phyloP scores from a whole-genome alignment of 2,888 invertebrate genomes.

The Drosophila fulvimacula region DNA sequence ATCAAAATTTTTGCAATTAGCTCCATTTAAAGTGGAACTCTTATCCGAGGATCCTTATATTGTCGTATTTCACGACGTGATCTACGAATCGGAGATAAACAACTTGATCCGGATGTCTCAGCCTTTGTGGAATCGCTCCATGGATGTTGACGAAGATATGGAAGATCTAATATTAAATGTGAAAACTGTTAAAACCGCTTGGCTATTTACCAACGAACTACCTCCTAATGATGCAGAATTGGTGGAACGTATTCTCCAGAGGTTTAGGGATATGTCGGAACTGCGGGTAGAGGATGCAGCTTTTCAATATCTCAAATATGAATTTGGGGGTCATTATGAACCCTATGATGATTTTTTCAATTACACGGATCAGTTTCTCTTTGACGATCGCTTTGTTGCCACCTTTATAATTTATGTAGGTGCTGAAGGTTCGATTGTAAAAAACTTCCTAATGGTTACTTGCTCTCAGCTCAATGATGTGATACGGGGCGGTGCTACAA shows the following conservation, averaged over 20 bases:
- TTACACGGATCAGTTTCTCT: rapidly evolving
- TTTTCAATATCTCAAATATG: slow-evolving; percentile 38
- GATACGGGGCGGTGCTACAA: slow-evolving; percentile 22
- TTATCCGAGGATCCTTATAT: slow-evolving; percentile 46
- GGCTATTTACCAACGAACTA: not conserved
- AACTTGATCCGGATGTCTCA: not conserved
- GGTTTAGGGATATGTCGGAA: slow-evolving; percentile 35
- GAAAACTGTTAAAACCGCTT: slow-evolving; percentile 21
- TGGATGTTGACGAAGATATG: rapidly evolving
- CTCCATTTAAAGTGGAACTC: slow-evolving; percentile 54
- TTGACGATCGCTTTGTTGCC: slow-evolving; percentile 48
- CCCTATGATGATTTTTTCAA: slow-evolving; percentile 36
- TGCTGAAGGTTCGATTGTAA: not conserved
- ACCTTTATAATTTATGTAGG: slow-evolving; percentile 55
- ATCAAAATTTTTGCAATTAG: slow-evolving; percentile 37
- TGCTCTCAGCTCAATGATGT: slow-evolving; percentile 37
- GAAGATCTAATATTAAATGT: rapidly evolving
- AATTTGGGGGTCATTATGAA: slow-evolving; percentile 42
- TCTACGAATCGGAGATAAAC: slow-evolving; percentile 23
- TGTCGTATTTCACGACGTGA: slow-evolving; percentile 45
- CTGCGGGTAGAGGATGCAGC: not conserved
- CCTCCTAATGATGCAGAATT: not conserved
- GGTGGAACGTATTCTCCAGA: not conserved
- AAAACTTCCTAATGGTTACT: no score
- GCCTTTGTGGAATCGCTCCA: not conserved